phyloP scores from a whole-genome alignment of 2,888 invertebrate genomes.

The Stenichneumon culpator region DNA sequence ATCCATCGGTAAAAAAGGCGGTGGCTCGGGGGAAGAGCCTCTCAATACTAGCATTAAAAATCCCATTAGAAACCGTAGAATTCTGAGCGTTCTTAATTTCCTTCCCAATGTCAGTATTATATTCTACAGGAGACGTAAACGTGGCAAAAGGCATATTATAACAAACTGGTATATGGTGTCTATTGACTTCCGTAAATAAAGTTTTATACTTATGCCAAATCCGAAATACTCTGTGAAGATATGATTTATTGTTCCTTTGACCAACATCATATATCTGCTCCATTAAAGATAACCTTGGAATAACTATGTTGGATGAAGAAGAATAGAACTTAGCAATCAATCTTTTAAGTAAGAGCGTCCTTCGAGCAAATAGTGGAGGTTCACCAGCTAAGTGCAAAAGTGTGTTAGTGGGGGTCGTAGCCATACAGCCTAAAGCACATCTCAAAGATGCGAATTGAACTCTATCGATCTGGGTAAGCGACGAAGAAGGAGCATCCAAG shows the following conservation, averaged over 20 bases:
- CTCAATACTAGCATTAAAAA: neutral
- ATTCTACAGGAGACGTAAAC: neutral
- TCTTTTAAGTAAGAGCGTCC: slow-evolving; percentile 1
- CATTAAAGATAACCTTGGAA: neutral
- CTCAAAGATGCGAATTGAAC: slow-evolving; percentile 28
- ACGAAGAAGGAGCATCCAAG: neutral
- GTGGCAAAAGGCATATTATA: neutral
- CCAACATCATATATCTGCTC: neutral
- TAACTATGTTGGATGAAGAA: slow-evolving; percentile 1
- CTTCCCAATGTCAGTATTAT: neutral
- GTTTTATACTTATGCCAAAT: neutral
- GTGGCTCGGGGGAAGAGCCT: neutral
- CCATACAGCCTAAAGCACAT: slow-evolving; percentile 38
- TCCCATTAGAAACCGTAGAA: neutral
- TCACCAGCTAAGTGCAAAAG: slow-evolving; percentile 34
- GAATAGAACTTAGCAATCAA: slow-evolving; percentile 2
- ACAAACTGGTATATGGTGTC: neutral
- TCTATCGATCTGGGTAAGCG: slow-evolving; percentile 5
- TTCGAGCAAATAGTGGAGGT: slow-evolving; percentile 7
- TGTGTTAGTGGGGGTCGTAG: slow-evolving; percentile 32
- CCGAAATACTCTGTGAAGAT: neutral
- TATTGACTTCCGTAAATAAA: neutral
- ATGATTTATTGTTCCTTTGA: neutral
- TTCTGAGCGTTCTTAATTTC: neutral
- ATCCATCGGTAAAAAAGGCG: slow-evolving; percentile 25